Conservation (phyloP, 92 coral and sea anemone species). For the Epizoanthus illoricatus region DNA sequence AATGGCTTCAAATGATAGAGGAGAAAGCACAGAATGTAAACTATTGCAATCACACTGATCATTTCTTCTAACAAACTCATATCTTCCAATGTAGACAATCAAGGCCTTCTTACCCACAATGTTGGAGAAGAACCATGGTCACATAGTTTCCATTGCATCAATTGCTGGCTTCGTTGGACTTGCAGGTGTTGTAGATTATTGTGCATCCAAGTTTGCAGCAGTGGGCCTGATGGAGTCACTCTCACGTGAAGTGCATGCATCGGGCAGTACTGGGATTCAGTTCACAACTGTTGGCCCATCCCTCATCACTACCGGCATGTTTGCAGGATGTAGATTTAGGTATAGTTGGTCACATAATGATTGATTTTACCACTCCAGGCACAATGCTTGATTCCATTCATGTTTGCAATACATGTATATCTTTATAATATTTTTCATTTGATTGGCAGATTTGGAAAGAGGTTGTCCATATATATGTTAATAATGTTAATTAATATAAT, state of each 20-base stretch:
- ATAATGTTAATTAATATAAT: no score
- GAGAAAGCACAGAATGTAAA: background rate
- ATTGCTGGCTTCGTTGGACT: slow-evolving; percentile 72
- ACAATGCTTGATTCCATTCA: no score
- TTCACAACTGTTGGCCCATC: slow-evolving; percentile 92
- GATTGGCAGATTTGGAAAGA: no score
- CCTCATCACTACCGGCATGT: slow-evolving; percentile 87
- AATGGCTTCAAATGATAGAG: no score
- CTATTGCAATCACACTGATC: background rate
- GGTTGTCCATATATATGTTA: no score
- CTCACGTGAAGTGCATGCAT: slow-evolving; percentile 65
- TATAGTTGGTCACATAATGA: background rate
- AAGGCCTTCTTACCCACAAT: slow-evolving; percentile 82
- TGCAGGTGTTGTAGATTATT: slow-evolving; percentile 83
- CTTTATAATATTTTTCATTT: no score
- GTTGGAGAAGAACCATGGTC: slow-evolving; percentile 83
- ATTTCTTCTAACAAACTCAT: background rate
- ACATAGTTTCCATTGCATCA: slow-evolving; percentile 81
- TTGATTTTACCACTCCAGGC: no score
- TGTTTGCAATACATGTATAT: no score
- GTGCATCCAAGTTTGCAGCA: slow-evolving; percentile 90
- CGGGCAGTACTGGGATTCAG: slow-evolving; percentile 59
- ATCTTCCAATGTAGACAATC: slow-evolving; percentile 60
- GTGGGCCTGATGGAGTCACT: slow-evolving; percentile 91
- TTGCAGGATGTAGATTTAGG: slow-evolving; percentile 87